Evolutionary conservation across 2,113 vertebrate species (phyloP).

Genomic region (Podiceps cristatus): DNA sequence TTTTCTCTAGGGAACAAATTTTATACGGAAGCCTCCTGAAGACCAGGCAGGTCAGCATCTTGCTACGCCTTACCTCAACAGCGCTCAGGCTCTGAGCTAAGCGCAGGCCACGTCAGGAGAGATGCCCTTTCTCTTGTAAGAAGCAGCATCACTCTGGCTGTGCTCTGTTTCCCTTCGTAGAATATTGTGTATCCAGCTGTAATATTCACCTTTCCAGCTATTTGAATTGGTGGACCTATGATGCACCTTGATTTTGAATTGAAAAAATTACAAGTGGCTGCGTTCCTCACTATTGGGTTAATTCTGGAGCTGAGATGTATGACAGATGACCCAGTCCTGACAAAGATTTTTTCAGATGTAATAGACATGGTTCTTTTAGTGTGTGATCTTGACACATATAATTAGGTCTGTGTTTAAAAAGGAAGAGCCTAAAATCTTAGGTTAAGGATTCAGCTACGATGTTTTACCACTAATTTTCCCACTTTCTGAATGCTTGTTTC

Average conservation of each 20-base stretch:
- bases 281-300: not conserved
- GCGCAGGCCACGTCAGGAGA: fast-evolving
- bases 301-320: not conserved
- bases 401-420: not conserved
- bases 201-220: not conserved
- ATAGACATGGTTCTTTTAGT: not conserved
- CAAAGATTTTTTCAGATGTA: not conserved
- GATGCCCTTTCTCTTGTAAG: not conserved
- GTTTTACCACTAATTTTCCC: not conserved
- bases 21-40: not conserved
- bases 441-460: not conserved
- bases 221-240: not conserved
- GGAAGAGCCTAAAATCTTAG: not conserved
- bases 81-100: not conserved
- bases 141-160: not conserved
- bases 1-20: not conserved
- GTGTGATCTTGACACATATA: not conserved
- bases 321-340: not conserved
- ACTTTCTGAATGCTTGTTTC: not conserved
- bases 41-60: not conserved
- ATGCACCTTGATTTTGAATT: not conserved
- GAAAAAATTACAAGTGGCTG: not conserved
- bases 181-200: not conserved
- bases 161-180: not conserved
- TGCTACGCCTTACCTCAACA: not conserved